Base-by-base conservation (phyloP, 2,888 invertebrate species). In the Drosophila macrothrix region DNA sequence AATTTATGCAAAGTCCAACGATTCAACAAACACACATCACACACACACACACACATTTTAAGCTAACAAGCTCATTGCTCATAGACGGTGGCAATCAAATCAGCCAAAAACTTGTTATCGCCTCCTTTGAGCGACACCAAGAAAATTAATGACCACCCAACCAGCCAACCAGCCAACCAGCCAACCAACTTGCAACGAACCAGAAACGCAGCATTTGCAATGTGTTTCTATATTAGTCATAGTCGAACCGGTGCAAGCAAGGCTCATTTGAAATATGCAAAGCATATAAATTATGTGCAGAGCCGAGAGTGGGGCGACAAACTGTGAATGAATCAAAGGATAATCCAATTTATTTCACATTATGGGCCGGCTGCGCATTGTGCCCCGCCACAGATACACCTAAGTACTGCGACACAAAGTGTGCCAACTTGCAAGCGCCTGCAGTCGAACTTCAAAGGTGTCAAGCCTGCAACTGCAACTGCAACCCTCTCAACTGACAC, bases 291-390 rank as follows among this genome's bases (percentile, higher is more conserved):
- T 88, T 88, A 90, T 88, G 90, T 78, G 78, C 73, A 49, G 70
- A 73, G 81, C 66, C 73, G 68, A 71, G 75, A 80, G 31, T 70
- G 61, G 88, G 88, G 85, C 85, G 83, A 85, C 81, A 84, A 88
- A 84, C 83, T 88, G 88, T 83, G 86, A 89, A 85, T 91, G 91
- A 91, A 91, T 92, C 91, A 91, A 91, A 92, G 91, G 90, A 91
- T 92, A 92, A 92, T 92, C 92, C 91, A 92, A 92, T 92, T 92
- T 92, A 91, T 90, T 91, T 91, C 81, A 82, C 80, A 90, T 88
- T 89, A 88, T 78, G 73, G 67, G 82, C 50, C 79, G 61, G 66
- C 82, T 55, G 83, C 60, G 61, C 69, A 72, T 76, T 83, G 82
- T 85, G 86, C 80, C 71, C 78, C 78, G 71, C 58, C 72, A 63